Conservation (phyloP, 2,888 invertebrate species). For the Conus canariensis region DNA sequence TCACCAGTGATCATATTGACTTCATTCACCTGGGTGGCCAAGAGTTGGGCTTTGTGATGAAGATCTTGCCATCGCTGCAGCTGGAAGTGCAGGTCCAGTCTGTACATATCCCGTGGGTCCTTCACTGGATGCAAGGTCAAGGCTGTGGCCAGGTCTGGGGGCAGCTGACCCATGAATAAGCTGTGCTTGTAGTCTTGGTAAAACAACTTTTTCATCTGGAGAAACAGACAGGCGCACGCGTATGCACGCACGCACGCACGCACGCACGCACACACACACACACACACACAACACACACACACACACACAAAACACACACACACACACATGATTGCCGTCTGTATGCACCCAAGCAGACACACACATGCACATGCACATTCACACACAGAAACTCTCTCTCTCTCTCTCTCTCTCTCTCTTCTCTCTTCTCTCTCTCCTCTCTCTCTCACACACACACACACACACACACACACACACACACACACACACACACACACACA, state of each 20-base stretch:
- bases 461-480: too few species aligned
- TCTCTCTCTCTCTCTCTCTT: too few species aligned
- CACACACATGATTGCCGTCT: too few species aligned
- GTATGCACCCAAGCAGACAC: background rate
- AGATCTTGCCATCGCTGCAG: background rate
- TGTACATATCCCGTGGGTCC: conserved; percentile 89
- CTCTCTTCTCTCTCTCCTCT: too few species aligned
- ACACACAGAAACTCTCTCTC: too few species aligned
- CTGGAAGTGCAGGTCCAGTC: conserved; percentile 84
- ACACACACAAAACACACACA: conserved; percentile 83
- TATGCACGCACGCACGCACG: background rate
- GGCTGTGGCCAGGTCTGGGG: conserved; percentile 93
- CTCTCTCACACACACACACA: too few species aligned
- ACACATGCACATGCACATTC: too few species aligned
- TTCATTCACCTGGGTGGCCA: background rate
- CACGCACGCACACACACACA: conserved; percentile 19
- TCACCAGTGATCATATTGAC: background rate
- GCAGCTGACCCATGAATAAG: conserved; percentile 89
- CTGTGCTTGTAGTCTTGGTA: conserved; percentile 91
- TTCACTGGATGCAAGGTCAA: conserved; percentile 98
- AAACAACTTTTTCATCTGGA: conserved; percentile 97
- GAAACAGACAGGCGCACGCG: conserved; percentile 49
- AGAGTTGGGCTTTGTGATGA: background rate
- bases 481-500: too few species aligned
- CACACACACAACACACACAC: conserved; percentile 82